Conservation (phyloP, 2,888 invertebrate species). For the Itoplectis maculator region DNA sequence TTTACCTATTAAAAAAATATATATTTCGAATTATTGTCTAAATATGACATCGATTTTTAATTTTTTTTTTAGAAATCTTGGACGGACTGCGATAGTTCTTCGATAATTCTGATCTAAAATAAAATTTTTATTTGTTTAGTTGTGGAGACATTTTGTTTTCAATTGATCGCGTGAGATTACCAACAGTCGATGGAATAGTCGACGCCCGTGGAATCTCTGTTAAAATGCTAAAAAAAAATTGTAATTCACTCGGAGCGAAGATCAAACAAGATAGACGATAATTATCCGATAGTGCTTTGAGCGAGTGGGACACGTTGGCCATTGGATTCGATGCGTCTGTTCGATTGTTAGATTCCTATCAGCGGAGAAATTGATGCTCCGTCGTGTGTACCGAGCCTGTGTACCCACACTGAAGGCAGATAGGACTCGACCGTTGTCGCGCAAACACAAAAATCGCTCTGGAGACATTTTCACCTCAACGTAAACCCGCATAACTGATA, state of each 20-base stretch:
- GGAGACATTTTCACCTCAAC: neutral
- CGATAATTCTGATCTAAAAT: neutral
- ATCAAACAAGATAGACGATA: slow-evolving; percentile 23
- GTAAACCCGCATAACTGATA: neutral
- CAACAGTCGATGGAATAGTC: neutral
- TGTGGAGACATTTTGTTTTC: neutral
- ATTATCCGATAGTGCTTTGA: neutral
- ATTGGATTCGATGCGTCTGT: neutral
- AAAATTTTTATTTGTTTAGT: neutral
- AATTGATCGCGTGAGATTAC: neutral
- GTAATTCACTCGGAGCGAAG: neutral
- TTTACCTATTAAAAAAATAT: no score
- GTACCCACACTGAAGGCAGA: neutral
- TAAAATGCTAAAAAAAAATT: no score
- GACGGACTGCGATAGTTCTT: neutral
- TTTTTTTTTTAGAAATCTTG: no score
- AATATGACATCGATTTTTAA: no score
- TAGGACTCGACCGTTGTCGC: neutral
- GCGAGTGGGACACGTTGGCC: neutral
- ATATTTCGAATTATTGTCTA: no score
- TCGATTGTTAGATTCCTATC: slow-evolving; percentile 18
- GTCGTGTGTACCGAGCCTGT: neutral
- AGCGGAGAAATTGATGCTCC: slow-evolving; percentile 3
- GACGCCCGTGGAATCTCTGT: neutral
- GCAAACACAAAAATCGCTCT: neutral